phyloP scores from a whole-genome alignment of 2,113 vertebrate species.

The Periophthalmus modestus region DNA sequence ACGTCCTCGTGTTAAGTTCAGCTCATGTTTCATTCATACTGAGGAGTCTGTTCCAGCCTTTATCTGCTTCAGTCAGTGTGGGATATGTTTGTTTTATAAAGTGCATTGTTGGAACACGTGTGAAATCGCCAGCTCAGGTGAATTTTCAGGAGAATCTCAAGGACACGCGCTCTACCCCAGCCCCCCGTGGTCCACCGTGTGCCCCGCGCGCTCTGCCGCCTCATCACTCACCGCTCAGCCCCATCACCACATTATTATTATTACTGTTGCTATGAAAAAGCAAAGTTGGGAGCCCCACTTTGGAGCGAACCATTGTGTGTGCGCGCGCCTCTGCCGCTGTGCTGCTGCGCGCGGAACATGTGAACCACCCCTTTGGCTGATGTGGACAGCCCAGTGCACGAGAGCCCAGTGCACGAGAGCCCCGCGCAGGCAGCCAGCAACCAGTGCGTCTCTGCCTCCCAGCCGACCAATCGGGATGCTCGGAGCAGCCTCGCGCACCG shows the following conservation, averaged over 20 bases:
- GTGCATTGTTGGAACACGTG: background rate
- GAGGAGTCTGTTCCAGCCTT: too few relatives aligned
- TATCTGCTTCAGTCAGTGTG: too few relatives aligned
- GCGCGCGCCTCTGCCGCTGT: conserved; percentile 13
- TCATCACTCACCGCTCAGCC: conserved; percentile 47
- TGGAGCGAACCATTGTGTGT: conserved; percentile 77
- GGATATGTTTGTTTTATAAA: background rate
- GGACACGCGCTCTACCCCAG: background rate
- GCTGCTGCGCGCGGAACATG: conserved; percentile 59
- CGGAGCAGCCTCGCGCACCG: conserved; percentile 70
- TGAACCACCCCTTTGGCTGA: conserved; percentile 57
- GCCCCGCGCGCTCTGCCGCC: background rate
- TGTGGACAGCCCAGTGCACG: conserved; percentile 46
- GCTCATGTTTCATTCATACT: too few relatives aligned
- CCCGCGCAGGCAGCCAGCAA: conserved; percentile 74
- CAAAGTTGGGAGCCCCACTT: conserved; percentile 71
- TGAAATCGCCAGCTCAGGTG: conserved; percentile 6
- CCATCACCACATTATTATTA: conserved; percentile 47
- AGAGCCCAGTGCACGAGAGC: conserved; percentile 53
- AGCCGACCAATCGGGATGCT: conserved; percentile 77
- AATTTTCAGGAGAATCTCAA: background rate
- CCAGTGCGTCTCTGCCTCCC: conserved; percentile 73
- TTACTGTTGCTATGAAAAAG: conserved; percentile 64
- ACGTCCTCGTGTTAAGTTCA: too few relatives aligned
- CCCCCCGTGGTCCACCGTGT: background rate